Conservation (phyloP, 2,113 vertebrate genomes). For the Tragelaphus buxtoni region DNA sequence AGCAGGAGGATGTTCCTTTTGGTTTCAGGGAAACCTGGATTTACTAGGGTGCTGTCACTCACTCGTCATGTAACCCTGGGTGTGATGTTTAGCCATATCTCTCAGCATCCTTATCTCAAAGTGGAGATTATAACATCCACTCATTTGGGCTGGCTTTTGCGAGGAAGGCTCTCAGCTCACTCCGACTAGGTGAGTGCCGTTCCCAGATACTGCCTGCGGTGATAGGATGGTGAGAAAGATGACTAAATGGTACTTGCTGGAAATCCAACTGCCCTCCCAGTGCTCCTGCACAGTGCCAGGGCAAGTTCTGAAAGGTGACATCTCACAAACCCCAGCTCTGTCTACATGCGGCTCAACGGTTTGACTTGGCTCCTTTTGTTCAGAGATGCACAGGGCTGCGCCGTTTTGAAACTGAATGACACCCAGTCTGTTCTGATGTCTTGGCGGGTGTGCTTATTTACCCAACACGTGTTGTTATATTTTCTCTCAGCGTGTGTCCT, state of each 20-base stretch:
- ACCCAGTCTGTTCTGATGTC: background rate
- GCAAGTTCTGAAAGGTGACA: background rate
- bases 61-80: background rate
- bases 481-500: background rate
- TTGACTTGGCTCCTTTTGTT: background rate
- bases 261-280: background rate
- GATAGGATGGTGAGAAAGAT: background rate
- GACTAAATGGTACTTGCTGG: background rate
- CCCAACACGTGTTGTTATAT: background rate
- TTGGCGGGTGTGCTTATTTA: background rate
- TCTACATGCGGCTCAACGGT: rapidly evolving
- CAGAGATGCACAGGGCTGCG: no score
- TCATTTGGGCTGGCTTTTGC: background rate
- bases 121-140: background rate
- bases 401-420: background rate
- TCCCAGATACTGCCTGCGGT: background rate
- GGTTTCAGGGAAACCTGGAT: background rate
- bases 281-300: background rate
- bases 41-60: rapidly evolving
- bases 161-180: background rate
- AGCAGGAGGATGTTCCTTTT: background rate
- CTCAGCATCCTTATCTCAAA: background rate
- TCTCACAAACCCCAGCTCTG: background rate
- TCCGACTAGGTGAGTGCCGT: background rate
- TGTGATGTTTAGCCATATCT: background rate